Base-by-base conservation (phyloP, 2,888 invertebrate species). In the Harpalus rufipes region DNA sequence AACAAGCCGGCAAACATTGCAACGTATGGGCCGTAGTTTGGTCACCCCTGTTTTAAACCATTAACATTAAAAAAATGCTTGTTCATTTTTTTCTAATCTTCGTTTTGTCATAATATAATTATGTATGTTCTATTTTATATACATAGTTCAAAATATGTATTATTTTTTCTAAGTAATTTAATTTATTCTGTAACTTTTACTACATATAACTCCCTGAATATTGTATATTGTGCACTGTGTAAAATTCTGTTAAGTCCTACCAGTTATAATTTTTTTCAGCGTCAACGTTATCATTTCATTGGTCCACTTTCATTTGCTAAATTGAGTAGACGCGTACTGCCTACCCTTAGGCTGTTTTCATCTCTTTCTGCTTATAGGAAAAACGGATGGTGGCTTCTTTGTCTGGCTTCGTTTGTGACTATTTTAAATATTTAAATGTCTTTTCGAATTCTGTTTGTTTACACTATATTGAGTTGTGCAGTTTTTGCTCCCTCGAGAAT, bases 321-420 rank as follows among this genome's bases (percentile, higher is more conserved):
- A 87, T 87, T 87, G 87, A 87, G 86, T 87, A 87, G 86, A 85
- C 85, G 72, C 68, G 56, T 81, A 68, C 72, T 81, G 68, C 68
- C 39, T 68, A 14, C 81, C 51, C 32, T 10, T 51, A 59, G 81
- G 44, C 51, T 32, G 7, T 7, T 58, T 59, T 10, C n/a, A 41
- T 80, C 80, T 63, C 61, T 61, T 56, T 81, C n/a, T 32, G 2
- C 1, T 56, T 16, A 25, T n/a, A 3, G 2, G 18, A n/a, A 4
- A 16, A 25, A 7, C 4, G 7, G 14, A 39, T 58, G 56, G 7
- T 32, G 87, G 89, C 18, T 88, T 89, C 72, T 87, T 89, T 16
- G 87, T 89, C 58, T 86, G 88, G 8, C 87, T 89, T 51, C 87
- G 80, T 76, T 74, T 56, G 72, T 59, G 76, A 82, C 39, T 74